Conservation (phyloP, 2,797 vertebrate species). For the Prionace glauca region DNA sequence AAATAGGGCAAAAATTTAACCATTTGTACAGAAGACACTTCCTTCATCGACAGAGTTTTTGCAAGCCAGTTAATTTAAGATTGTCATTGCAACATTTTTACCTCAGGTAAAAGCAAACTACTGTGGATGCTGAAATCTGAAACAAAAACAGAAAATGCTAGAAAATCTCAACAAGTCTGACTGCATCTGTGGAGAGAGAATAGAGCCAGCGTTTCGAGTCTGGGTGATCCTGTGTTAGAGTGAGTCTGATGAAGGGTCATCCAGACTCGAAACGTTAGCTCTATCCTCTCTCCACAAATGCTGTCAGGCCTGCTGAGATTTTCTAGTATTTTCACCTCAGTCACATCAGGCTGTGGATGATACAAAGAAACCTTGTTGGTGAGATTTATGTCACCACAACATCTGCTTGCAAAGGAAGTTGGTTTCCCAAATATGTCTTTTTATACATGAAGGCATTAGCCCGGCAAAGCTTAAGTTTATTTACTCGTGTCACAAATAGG, state of each 20-base stretch:
- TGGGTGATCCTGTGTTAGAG: too few species aligned
- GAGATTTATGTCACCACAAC: not conserved
- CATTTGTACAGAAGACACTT: not conserved
- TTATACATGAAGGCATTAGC: not conserved
- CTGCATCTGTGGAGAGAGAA: too few species aligned
- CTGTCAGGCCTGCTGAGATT: too few species aligned
- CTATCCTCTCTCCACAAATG: too few species aligned
- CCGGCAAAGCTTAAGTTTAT: not conserved
- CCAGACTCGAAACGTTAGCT: too few species aligned
- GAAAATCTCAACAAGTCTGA: too few species aligned
- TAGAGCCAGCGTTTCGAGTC: too few species aligned
- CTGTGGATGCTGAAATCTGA: too few species aligned
- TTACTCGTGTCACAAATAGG: too few species aligned
- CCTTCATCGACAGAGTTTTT: not conserved
- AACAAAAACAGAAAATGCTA: too few species aligned
- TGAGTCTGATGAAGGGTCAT: too few species aligned
- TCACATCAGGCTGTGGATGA: not conserved
- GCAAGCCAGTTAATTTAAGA: not conserved
- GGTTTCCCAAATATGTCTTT: not conserved
- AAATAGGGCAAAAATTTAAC: not conserved
- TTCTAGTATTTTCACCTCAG: not conserved
- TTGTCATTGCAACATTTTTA: not conserved
- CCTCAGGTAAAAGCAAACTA: too few species aligned
- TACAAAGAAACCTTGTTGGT: not conserved
- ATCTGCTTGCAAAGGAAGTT: not conserved